phyloP scores from a whole-genome alignment of 2,113 vertebrate species.

The Pavo muticus region DNA sequence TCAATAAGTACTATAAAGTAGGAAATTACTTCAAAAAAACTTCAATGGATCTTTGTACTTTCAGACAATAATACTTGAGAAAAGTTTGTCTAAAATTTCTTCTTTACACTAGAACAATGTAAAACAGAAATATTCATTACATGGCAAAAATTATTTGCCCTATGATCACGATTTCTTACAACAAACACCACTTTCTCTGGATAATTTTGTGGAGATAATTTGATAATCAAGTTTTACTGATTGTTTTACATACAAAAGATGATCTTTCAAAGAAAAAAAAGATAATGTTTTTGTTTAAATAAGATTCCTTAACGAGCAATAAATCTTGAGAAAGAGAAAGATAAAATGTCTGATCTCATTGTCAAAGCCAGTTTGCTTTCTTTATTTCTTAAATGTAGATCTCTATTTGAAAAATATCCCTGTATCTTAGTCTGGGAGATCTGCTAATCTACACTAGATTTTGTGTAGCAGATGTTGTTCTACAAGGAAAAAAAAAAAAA shows the following conservation, averaged over 20 bases:
- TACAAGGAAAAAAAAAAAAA: too few species aligned
- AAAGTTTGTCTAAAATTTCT: not conserved
- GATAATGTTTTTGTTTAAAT: not conserved
- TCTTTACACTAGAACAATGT: not conserved
- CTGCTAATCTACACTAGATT: not conserved
- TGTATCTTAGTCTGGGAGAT: not conserved
- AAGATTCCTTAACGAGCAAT: not conserved
- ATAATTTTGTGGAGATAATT: not conserved
- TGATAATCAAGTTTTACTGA: not conserved
- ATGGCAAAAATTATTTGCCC: not conserved
- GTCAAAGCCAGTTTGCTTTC: not conserved
- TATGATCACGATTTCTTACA: not conserved
- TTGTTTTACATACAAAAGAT: not conserved
- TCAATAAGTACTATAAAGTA: not conserved
- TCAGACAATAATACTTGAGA: not conserved
- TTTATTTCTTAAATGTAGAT: not conserved
- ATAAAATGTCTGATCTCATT: not conserved
- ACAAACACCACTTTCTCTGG: not conserved
- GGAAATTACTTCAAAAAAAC: not conserved
- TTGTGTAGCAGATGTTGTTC: not conserved
- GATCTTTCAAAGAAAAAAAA: not conserved
- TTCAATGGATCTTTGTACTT: not conserved
- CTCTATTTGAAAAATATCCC: not conserved
- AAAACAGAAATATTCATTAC: not conserved
- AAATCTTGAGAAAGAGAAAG: not conserved